Evolutionary conservation across 1,140 invertebrate genomes (phyloP).

Genomic region (Lineus longissimus): DNA sequence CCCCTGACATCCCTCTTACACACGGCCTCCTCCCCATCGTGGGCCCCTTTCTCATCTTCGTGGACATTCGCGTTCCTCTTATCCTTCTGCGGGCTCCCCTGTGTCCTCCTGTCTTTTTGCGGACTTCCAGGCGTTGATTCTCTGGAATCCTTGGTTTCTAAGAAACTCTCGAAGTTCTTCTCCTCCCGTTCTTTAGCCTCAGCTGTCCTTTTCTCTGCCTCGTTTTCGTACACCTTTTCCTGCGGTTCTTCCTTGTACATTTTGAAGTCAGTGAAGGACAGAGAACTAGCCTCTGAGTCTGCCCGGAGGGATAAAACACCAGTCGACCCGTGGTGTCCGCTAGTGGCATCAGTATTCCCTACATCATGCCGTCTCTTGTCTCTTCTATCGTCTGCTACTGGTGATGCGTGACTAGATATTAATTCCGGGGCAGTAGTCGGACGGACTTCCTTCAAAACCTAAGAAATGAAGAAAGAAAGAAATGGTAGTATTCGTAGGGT

Average conservation of each 20-base stretch:
- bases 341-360: background rate
- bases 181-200: background rate
- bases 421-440: too few relatives aligned
- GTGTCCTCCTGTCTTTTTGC: background rate
- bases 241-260: background rate
- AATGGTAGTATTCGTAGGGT: too few relatives aligned
- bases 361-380: too few relatives aligned
- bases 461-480: too few relatives aligned
- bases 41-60: background rate
- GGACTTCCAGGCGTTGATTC: background rate
- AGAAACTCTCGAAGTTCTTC: background rate
- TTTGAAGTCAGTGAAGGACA: slow-evolving; percentile 1
- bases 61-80: background rate
- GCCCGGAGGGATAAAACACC: background rate
- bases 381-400: too few relatives aligned
- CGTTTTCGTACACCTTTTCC: background rate
- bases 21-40: background rate
- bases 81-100: background rate
- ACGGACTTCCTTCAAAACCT: too few relatives aligned
- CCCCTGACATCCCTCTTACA: background rate
- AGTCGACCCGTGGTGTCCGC: background rate
- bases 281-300: background rate
- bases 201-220: background rate
- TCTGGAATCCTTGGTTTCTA: background rate
- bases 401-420: too few relatives aligned